Conservation (phyloP, 2,797 vertebrate species). For the Ctenosaura bakeri region DNA sequence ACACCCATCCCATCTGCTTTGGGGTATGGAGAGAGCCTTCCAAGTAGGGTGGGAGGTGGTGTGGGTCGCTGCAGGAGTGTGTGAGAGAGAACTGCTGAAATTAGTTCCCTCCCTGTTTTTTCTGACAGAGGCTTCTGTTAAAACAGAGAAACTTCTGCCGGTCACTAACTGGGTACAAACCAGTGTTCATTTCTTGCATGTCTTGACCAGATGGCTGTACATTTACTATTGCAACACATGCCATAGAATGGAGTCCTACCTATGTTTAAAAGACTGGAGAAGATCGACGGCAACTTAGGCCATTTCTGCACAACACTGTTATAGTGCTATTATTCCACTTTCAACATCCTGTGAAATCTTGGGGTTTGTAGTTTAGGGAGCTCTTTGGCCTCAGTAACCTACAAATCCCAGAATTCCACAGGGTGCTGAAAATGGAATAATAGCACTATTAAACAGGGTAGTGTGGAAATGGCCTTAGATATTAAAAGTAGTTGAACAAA, state of each 20-base stretch:
- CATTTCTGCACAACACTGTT: no score
- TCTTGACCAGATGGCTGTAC: not conserved
- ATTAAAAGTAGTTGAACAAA: not conserved
- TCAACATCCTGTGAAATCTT: no score
- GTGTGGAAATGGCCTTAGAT: no score
- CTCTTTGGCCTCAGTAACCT: no score
- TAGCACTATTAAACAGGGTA: no score
- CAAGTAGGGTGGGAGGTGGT: not conserved
- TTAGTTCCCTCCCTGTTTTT: not conserved
- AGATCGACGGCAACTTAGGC: not conserved
- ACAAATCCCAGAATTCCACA: no score
- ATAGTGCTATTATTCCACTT: no score
- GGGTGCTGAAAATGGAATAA: no score
- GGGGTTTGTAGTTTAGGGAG: no score
- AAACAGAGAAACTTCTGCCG: not conserved
- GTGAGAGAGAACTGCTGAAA: not conserved
- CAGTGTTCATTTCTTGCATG: not conserved
- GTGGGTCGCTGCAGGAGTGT: not conserved
- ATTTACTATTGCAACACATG: not conserved
- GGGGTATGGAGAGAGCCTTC: no score
- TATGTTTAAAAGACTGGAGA: not conserved
- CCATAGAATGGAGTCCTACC: not conserved
- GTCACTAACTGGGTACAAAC: not conserved
- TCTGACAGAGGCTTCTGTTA: not conserved
- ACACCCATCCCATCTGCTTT: not conserved